Base-by-base conservation (phyloP, 1,140 invertebrate genomes). In the Tetramorium parvispinum region DNA sequence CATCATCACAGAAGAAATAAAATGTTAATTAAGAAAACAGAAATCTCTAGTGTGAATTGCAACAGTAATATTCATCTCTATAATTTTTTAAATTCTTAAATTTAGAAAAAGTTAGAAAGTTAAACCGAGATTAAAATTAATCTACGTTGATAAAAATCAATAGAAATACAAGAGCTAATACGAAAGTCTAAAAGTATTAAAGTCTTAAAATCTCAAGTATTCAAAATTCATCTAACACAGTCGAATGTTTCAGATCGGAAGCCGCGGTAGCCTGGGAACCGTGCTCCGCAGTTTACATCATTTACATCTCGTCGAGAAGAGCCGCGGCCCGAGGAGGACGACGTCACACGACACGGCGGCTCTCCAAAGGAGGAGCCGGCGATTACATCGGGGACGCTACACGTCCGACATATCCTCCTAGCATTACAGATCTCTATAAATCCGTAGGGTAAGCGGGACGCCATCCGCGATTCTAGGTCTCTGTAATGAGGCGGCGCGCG, bases 381-480 rank as follows among this genome's bases (percentile, higher is more conserved):
- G 32, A 32, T 61, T 16, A 32, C 5, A 18, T 32, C 63, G 18
- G 8, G 21, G 27, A 27, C 43, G 53, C 27, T 55, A 57, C 13
- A 43, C 40, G 40, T 57, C 18, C 68, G 65, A 43, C 21, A 16
- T 71, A 24, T 32, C 32, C 49, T 76, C 21, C 18, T 16, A n/a
- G 16, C 51, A 90, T 90, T 92, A 71, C 90, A 92, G 92, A 87
- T 92, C 65, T 92, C 91, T 92, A 92, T 91, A 92, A 92, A 92
- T 90, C 63, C 82, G 40, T 73, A 87, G 59, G 81, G 87, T 89
- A 91, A 91, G 85, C 57, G 85, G 75, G 43, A 57, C 6, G 59
- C 65, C 63, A 79, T 6, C n/a, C 53, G 21, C 27, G 77, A 77
- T 86, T 88, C 87, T 93, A 94, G 92, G 93, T 94, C 82, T 91